Percentiles rank a stretch among this genome's conserved stretches.
Evolutionary conservation across 2,797 vertebrate species (phyloP).

Genomic region (Galagoides demidoff): DNA sequence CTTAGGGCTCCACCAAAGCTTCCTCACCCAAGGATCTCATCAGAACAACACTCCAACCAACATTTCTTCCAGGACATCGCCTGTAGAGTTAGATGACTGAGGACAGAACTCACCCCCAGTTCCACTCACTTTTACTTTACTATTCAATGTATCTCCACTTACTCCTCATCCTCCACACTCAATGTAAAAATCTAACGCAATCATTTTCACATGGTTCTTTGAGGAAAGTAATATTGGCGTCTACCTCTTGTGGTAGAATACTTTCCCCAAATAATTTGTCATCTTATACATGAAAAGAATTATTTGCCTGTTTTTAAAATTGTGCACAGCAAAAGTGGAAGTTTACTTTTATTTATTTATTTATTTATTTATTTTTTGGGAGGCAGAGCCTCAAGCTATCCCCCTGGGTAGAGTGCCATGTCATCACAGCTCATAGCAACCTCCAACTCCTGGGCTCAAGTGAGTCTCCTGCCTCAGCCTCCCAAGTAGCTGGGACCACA

Average conservation of each 20-base stretch:
- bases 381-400: no score
- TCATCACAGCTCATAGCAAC: no score
- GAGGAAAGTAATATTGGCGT: background rate
- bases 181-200: background rate
- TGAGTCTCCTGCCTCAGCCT: no score
- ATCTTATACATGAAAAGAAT: background rate
- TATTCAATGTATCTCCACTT: background rate
- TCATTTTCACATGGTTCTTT: background rate
- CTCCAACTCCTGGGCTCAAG: no score
- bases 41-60: background rate
- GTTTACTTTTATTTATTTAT: background rate
- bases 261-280: background rate
- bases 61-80: background rate
- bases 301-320: background rate
- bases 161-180: background rate
- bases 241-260: background rate
- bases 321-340: background rate
- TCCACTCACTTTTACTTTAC: background rate
- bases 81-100: background rate
- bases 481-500: no score
- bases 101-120: background rate
- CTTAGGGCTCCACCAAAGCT: background rate
- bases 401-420: no score
- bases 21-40: background rate
- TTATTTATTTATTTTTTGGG: no score